A percentile compares a stretch with the other conserved stretches of the same genome.
Conservation (phyloP, 2,888 invertebrate species). For the Phytoseiulus persimilis region DNA sequence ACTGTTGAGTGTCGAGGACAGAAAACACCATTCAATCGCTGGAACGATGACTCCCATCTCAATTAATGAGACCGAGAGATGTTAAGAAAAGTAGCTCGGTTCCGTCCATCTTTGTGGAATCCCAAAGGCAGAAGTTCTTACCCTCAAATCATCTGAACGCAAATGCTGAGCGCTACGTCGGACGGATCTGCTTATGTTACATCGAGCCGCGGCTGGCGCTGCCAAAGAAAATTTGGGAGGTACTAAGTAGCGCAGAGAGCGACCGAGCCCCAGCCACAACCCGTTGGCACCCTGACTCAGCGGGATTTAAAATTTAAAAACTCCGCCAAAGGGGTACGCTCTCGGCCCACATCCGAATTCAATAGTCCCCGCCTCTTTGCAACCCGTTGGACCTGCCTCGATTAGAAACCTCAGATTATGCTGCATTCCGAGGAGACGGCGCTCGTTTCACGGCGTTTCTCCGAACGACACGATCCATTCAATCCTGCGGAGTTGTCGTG, state of each 20-base stretch:
- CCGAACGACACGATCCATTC: no score
- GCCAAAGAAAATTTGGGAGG: not conserved
- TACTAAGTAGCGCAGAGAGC: not conserved
- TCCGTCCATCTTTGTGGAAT: not conserved
- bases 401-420: not conserved
- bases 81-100: no score
- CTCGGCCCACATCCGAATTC: not conserved
- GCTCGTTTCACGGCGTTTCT: no score
- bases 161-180: not conserved
- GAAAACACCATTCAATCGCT: not conserved
- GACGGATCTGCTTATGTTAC: not conserved
- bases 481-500: no score
- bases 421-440: no score
- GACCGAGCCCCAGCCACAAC: not conserved
- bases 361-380: not conserved
- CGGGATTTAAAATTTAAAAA: not conserved
- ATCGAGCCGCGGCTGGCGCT: not conserved
- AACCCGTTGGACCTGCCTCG: not conserved
- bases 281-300: not conserved
- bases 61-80: not conserved
- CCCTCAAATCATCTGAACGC: not conserved
- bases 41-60: not conserved
- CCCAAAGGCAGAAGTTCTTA: not conserved
- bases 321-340: not conserved
- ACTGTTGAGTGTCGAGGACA: no score